Base-by-base conservation (phyloP, 2,888 invertebrate species). In the Platycnemis pennipes region DNA sequence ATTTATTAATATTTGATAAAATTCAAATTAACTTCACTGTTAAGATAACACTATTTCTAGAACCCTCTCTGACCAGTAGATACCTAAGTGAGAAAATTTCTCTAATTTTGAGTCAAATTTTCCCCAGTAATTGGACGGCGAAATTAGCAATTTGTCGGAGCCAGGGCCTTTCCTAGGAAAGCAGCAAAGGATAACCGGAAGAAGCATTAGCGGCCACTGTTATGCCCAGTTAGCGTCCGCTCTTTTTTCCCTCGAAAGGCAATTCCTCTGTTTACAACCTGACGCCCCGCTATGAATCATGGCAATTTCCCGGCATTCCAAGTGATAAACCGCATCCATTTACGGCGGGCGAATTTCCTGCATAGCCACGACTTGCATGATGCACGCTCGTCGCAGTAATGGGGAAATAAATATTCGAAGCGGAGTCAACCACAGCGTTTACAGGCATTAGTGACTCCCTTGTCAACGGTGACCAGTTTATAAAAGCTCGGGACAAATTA, bases 261-360 rank as follows among this genome's bases (percentile, higher is more conserved):
- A 53, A 53, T 53, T 53, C 89, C 42, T 44, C 89, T 53, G 42
- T 42, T 89, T 42, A 89, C 53, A 89, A 31, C n/a, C 87, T 46
- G 44, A 87, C 87, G 87, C 45, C n/a, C 56, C 37, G 56, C 42
- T 56, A 89, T 89, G 89, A 37, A 89, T 56, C 56, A 56, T 56
- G 56, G 56, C 56, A 31, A 56, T 56, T 89, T 89, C 89, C 89
- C 46, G 22, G 53, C 89, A 53, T 89, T 56, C 56, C 56, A 37
- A 37, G 89, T 89, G 56, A 89, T 89, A 89, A 89, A 89, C 89
- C 89, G 89, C 56, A 42, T 56, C 89, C 89, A 37, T 49, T 56
- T 87, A 87, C 46, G 87, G 87, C 26, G 26, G 87, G 45, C 26
- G 5, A 87, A 87, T 87, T 87, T 89, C 56, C 89, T 56, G 89